A percentile compares a stretch with the other conserved stretches of the same genome.
Evolutionary conservation across 2,797 vertebrate species (phyloP).

Genomic region (Arctocebus calabarensis): DNA sequence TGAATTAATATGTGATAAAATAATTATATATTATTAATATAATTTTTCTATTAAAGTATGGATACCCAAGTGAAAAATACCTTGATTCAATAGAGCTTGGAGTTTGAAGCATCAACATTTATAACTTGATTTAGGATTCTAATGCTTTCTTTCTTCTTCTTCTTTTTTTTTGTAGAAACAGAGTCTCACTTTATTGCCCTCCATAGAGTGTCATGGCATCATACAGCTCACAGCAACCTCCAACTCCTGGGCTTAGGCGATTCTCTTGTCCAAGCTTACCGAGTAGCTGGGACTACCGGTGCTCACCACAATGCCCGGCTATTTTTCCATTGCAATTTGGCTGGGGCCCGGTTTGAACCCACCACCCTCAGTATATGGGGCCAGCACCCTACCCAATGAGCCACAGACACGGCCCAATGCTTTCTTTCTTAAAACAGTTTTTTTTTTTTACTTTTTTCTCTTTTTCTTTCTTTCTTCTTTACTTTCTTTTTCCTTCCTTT

Average conservation of each 20-base stretch:
- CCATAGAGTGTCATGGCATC: too few relatives aligned
- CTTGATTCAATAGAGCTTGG: background rate
- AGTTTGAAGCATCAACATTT: background rate
- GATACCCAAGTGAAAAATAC: background rate
- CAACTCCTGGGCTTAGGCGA: too few relatives aligned
- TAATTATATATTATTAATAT: background rate
- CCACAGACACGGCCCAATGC: too few relatives aligned
- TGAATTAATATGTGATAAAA: background rate
- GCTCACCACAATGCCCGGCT: too few relatives aligned
- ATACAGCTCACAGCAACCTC: too few relatives aligned
- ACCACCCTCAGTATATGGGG: too few relatives aligned
- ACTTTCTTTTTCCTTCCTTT: background rate
- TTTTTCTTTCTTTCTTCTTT: background rate
- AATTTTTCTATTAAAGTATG: background rate
- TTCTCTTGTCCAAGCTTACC: too few relatives aligned
- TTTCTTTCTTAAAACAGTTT: background rate
- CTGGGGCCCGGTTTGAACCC: too few relatives aligned
- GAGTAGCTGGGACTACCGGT: too few relatives aligned
- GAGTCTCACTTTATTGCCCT: too few relatives aligned
- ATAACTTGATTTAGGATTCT: background rate
- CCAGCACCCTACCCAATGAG: too few relatives aligned
- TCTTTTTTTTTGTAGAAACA: background rate
- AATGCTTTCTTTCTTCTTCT: background rate
- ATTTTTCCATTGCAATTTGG: too few relatives aligned
- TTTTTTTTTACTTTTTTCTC: background rate